Evolutionary conservation across 2,797 vertebrate genomes (phyloP), one percentile per base, ranked within the genome.

Genomic region (Tragelaphus eurycerus): DNA sequence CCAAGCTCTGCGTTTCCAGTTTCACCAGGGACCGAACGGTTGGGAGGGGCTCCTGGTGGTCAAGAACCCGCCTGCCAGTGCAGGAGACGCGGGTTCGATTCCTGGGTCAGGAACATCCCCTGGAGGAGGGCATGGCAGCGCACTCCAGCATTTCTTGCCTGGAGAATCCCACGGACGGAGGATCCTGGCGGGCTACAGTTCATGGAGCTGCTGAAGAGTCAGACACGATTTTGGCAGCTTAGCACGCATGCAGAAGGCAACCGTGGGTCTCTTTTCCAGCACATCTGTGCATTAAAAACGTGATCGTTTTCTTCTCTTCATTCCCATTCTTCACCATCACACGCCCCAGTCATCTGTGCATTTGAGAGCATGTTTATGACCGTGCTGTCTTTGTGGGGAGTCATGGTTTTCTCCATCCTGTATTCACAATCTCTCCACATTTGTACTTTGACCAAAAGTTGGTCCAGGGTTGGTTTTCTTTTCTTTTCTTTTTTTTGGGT

Each of bases 101-200:
- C 60, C 60, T 31, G 29, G 7, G 16, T 64, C 8, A 9, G 16
- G 62, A 71, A 12, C 4, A 38, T 19, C 64, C 64, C 64, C 64
- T 23, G 64, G 64, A 71, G n/a, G 64, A 71, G 64, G 64, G n/a
- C 19, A 6, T 11, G 64, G 64, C 64, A 12, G 6, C 64, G n/a
- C n/a, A 38, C 64, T 71, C n/a, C n/a, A 38, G n/a, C 6, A 21
- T 12, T 38, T 23, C 34, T 38, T 12, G 64, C 64, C 64, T 71
- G 64, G 34, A 23, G 19, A 21, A 23, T 21, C 64, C 64, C 64
- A 38, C 3, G 19, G 64, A 38, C 0, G 19, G n/a, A 71, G 34
- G n/a, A 71, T 5, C 64, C 10, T 38, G n/a, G n/a, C 0, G n/a
- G 64, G n/a, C n/a, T 38, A 3, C 17, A 0, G n/a, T 34, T 34